Conservation (phyloP, 2,797 vertebrate species). For the Microctenopoma lineatum region DNA sequence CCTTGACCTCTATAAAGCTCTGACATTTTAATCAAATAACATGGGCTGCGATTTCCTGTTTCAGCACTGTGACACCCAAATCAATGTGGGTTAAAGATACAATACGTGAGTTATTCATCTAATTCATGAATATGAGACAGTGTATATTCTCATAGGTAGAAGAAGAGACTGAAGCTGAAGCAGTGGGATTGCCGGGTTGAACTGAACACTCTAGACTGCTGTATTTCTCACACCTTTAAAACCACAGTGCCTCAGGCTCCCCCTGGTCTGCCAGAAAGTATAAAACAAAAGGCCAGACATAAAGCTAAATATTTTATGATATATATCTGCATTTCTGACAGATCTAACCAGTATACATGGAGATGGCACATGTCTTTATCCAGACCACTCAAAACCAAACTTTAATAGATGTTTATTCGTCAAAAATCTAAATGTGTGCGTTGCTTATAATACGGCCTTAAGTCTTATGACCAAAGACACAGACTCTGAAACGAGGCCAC, state of each 20-base stretch:
- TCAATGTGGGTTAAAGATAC: slow-evolving; percentile 63
- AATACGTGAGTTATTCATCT: slow-evolving; percentile 39
- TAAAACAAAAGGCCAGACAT: neutral
- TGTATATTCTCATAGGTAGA: slow-evolving; percentile 8
- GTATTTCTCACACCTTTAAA: neutral
- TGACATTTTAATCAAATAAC: slow-evolving; percentile 74
- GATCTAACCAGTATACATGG: too few relatives aligned
- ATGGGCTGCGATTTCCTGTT: slow-evolving; percentile 52
- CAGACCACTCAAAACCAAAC: too few relatives aligned
- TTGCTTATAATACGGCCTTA: too few relatives aligned
- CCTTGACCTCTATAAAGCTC: slow-evolving; percentile 63
- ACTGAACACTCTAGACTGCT: neutral
- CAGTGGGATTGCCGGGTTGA: neutral
- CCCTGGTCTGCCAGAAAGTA: neutral
- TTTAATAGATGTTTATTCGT: too few relatives aligned
- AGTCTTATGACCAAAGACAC: neutral
- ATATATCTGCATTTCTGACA: too few relatives aligned
- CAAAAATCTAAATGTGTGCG: too few relatives aligned
- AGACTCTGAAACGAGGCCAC: slow-evolving; percentile 17
- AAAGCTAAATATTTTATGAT: neutral
- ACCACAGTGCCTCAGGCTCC: neutral
- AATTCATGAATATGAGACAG: slow-evolving; percentile 9
- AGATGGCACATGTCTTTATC: too few relatives aligned
- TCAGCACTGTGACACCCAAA: slow-evolving; percentile 47
- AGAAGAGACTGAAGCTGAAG: neutral